Conservation (phyloP, 2,797 vertebrate species). For the Coccyzus lansbergi region DNA sequence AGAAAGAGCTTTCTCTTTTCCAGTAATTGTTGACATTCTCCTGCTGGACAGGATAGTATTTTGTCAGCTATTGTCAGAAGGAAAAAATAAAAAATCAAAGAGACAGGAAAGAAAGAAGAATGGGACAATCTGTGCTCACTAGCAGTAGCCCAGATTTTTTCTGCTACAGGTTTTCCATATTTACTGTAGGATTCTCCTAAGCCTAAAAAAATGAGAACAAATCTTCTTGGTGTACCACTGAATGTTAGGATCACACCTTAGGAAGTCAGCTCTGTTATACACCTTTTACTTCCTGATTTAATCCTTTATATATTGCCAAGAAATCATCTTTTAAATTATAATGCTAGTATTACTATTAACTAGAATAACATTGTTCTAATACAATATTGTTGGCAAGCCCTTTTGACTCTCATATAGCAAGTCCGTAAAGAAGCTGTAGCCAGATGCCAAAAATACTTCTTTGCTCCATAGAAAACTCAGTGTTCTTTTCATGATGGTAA, state of each 20-base stretch:
- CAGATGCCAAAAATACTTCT: conserved; percentile 26
- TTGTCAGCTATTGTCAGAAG: background rate
- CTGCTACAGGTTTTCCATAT: background rate
- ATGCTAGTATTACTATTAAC: background rate
- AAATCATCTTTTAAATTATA: background rate
- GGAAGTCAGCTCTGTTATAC: background rate
- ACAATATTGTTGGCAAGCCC: background rate
- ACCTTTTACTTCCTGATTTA: background rate
- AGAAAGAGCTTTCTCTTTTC: background rate
- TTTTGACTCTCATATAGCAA: background rate
- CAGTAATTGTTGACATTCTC: background rate
- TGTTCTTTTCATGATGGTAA: conserved; percentile 43
- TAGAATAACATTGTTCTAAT: conserved; percentile 10
- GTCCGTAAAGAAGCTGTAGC: background rate
- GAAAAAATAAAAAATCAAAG: background rate
- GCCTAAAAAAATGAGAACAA: background rate
- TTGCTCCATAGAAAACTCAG: conserved; percentile 20
- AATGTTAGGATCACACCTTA: background rate
- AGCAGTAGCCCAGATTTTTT: background rate
- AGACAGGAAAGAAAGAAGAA: background rate
- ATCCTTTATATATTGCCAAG: background rate
- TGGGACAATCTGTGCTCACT: background rate
- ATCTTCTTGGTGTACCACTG: background rate
- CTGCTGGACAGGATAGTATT: background rate
- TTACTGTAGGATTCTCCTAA: background rate